A percentile compares a stretch with the other conserved stretches of the same genome.
phyloP scores from a whole-genome alignment of 2,797 vertebrate species.

The Pangasius larnaudii region DNA sequence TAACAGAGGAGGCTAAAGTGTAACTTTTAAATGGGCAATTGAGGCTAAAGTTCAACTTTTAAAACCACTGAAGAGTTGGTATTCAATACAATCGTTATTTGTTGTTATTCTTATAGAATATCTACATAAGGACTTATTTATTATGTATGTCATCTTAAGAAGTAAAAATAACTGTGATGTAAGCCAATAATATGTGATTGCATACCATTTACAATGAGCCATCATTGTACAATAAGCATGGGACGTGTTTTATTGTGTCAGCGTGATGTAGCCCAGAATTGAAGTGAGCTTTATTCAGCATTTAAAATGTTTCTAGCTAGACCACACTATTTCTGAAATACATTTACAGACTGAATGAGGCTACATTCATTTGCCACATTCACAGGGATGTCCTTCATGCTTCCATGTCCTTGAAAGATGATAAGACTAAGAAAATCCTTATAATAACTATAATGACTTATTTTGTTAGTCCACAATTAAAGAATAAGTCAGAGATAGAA shows the following conservation, averaged over 20 bases:
- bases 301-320: background rate
- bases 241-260: background rate
- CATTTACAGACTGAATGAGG: constrained; percentile 21
- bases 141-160: background rate
- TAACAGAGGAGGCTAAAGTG: background rate
- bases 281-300: background rate
- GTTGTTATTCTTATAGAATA: background rate
- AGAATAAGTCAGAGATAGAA: background rate
- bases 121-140: background rate
- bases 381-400: constrained; percentile 46
- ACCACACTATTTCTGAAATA: background rate
- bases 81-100: background rate
- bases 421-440: constrained; percentile 11
- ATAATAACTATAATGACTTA: background rate
- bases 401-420: constrained; percentile 43
- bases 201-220: background rate
- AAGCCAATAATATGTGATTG: background rate
- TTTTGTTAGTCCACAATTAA: constrained; percentile 14
- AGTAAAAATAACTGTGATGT: background rate
- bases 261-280: background rate
- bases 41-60: background rate
- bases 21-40: background rate
- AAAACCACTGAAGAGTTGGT: background rate
- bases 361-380: constrained; percentile 42
- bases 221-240: background rate